Conservation (phyloP, 2,888 invertebrate species). For the Empis stercorea region DNA sequence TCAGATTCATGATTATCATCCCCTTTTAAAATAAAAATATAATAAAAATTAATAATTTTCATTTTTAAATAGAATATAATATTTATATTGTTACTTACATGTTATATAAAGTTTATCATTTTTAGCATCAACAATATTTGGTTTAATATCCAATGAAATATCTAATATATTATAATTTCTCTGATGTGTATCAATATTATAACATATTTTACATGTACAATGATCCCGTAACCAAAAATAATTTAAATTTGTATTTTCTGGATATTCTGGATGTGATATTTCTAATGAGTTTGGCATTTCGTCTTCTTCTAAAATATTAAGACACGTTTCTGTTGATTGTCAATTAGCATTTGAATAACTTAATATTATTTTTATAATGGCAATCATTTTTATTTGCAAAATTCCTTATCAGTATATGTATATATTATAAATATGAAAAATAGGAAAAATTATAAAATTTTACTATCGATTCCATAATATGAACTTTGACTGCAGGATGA, state of each 20-base stretch:
- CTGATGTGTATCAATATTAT: slow-evolving; percentile 45
- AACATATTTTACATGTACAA: slow-evolving; percentile 45
- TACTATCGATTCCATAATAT: too few relatives aligned
- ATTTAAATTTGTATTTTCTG: slow-evolving; percentile 18
- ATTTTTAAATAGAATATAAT: neutral
- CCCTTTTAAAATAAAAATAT: slow-evolving; percentile 40
- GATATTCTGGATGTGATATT: slow-evolving; percentile 6
- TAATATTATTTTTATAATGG: too few relatives aligned
- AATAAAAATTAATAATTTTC: neutral
- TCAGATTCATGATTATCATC: slow-evolving; percentile 43
- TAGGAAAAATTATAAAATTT: too few relatives aligned
- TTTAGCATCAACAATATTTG: slow-evolving; percentile 26
- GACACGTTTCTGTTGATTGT: too few relatives aligned
- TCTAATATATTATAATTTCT: slow-evolving; percentile 44
- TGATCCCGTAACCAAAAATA: slow-evolving; percentile 36
- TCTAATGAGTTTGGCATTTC: neutral
- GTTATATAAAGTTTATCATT: slow-evolving; percentile 33
- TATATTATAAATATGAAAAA: too few relatives aligned
- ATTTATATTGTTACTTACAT: slow-evolving; percentile 38
- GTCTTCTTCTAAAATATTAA: too few relatives aligned
- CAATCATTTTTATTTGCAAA: too few relatives aligned
- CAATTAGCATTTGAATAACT: too few relatives aligned
- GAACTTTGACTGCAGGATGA: too few relatives aligned
- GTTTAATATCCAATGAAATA: slow-evolving; percentile 38
- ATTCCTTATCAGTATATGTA: too few relatives aligned